phyloP scores from a whole-genome alignment of 2,113 vertebrate genomes.

The Piaya cayana region DNA sequence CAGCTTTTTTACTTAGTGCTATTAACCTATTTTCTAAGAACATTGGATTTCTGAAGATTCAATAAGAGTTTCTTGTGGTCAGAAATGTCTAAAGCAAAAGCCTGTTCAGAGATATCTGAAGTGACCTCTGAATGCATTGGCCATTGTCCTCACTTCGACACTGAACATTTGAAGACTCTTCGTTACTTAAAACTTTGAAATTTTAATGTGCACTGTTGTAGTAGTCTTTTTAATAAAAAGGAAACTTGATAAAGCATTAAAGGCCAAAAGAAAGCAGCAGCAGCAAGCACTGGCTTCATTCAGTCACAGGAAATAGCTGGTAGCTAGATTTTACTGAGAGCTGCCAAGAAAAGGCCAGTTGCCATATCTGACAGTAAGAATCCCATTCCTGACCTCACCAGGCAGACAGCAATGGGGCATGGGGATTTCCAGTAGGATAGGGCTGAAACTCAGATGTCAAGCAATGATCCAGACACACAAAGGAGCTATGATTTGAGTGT shows the following conservation, averaged over 20 bases:
- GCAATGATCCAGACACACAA: not conserved
- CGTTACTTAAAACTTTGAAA: not conserved
- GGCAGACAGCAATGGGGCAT: not conserved
- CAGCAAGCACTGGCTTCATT: not conserved
- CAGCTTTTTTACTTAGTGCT: not conserved
- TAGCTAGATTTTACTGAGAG: not conserved
- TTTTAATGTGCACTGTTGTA: not conserved
- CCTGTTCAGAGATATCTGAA: not conserved
- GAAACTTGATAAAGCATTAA: not conserved
- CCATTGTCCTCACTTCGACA: not conserved
- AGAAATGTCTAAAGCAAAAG: not conserved
- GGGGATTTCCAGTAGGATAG: not conserved
- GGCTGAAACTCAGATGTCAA: not conserved
- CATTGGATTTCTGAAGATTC: not conserved
- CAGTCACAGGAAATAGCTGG: not conserved
- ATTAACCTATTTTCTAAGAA: slow-evolving; percentile 9
- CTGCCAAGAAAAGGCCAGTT: not conserved
- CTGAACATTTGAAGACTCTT: not conserved
- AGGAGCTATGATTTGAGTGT: not conserved
- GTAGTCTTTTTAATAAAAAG: not conserved
- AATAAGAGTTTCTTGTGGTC: not conserved
- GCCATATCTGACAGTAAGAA: not conserved
- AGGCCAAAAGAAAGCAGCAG: not conserved
- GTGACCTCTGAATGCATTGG: not conserved
- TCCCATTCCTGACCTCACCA: not conserved